These are phyloP conservation scores for Megaceryle maxima DNA, from an alignment of 2,113 vertebrate genomes.

Conservation along the genomic window DNA sequence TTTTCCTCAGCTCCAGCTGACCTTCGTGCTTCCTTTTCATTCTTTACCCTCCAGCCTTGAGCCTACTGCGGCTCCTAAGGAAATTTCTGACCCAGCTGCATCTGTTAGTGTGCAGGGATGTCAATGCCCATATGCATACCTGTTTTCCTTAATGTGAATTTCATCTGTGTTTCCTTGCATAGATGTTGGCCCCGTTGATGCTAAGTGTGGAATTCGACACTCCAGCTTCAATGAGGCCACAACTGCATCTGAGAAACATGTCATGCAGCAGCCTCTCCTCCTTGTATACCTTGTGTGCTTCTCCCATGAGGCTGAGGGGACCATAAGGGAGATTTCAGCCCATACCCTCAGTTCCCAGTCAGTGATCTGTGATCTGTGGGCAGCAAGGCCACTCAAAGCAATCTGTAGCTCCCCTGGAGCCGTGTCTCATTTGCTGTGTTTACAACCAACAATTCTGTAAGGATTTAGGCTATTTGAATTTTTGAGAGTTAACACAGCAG, in stretches of 20 bases:
- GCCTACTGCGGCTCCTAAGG: not conserved
- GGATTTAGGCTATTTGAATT: not conserved
- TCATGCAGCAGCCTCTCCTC: not conserved
- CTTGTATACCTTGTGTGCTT: fast-evolving
- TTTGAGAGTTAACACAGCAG: not conserved
- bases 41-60: not conserved
- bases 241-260: not conserved
- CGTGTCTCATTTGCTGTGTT: not conserved
- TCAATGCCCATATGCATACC: not conserved
- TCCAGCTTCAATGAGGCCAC: not conserved
- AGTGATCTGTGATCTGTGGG: not conserved
- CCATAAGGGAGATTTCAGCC: not conserved
- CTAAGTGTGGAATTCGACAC: not conserved
- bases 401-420: not conserved
- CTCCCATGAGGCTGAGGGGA: not conserved
- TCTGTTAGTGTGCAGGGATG: not conserved
- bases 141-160: not conserved
- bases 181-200: not conserved
- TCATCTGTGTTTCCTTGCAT: not conserved
- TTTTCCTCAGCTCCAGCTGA: not conserved
- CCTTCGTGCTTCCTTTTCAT: not conserved
- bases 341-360: not conserved
- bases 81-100: not conserved
- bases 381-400: not conserved
- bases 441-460: not conserved